These are phyloP conservation scores for Sebastes umbrosus DNA, from an alignment of 2,797 vertebrate genomes.

Conservation along the genomic window DNA sequence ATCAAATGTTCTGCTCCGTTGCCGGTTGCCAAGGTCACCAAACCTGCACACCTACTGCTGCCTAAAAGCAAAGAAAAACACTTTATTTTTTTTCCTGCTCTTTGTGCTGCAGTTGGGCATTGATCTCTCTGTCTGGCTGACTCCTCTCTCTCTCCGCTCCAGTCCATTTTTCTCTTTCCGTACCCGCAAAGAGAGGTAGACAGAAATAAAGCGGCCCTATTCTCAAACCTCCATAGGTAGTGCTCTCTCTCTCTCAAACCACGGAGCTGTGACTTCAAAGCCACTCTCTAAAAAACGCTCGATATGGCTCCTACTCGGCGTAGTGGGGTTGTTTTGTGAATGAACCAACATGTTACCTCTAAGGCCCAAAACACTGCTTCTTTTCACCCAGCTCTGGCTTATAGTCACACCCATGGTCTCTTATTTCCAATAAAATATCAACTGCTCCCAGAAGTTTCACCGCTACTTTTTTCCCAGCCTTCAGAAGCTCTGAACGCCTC, in stretches of 20 bases:
- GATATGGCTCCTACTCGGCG: conserved; percentile 11
- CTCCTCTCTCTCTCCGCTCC: conserved; percentile 36
- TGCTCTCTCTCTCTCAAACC: conserved; percentile 14
- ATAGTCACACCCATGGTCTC: background rate
- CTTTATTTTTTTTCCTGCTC: conserved; percentile 29
- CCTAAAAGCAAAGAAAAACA: conserved; percentile 55
- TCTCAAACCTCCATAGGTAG: conserved; percentile 60
- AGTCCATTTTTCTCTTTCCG: conserved; percentile 23
- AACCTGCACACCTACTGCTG: conserved; percentile 24
- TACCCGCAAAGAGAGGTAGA: conserved; percentile 32
- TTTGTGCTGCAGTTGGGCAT: conserved; percentile 52
- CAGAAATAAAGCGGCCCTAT: conserved; percentile 56
- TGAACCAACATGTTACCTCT: conserved; percentile 34
- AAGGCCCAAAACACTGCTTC: background rate
- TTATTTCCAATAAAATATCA: background rate
- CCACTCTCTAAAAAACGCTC: conserved; percentile 22
- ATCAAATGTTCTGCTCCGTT: conserved; percentile 41
- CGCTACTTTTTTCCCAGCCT: background rate
- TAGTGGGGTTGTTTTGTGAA: conserved; percentile 34
- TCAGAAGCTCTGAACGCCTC: background rate
- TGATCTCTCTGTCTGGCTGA: conserved; percentile 53
- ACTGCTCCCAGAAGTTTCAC: background rate
- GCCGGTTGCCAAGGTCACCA: conserved; percentile 61
- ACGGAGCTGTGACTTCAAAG: conserved; percentile 48
- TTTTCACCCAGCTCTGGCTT: conserved; percentile 7